phyloP scores from a whole-genome alignment of 2,888 invertebrate genomes.

The Latrodectus elegans region DNA sequence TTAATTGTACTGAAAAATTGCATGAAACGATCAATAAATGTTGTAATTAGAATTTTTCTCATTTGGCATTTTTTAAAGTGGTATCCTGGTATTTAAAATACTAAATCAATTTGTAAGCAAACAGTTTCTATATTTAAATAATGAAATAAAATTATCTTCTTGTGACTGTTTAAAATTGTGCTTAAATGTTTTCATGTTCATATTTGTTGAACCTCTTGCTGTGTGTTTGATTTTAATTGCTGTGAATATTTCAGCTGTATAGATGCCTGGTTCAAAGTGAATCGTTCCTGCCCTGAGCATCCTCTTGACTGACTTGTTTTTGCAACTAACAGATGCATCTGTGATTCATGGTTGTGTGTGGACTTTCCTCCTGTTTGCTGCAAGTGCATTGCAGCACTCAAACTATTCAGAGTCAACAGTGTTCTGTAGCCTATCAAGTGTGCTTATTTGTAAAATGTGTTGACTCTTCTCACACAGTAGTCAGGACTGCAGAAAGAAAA shows the following conservation, averaged over 20 bases:
- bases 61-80: no score
- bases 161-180: no score
- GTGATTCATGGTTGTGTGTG: constrained; percentile 67
- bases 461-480: constrained; percentile 31
- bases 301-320: constrained; percentile 85
- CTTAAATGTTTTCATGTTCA: no score
- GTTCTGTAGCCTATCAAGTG: constrained; percentile 58
- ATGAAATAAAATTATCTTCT: no score
- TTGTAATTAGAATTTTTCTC: no score
- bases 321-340: constrained; percentile 62
- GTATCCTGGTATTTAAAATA: background rate
- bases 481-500: constrained; percentile 2
- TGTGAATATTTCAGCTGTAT: constrained; percentile 85
- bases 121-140: background rate
- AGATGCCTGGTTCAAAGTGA: constrained; percentile 99
- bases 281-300: constrained; percentile 99
- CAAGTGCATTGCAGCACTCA: background rate
- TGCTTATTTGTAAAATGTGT: constrained; percentile 50
- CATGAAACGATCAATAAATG: no score
- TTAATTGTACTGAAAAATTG: no score
- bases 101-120: background rate
- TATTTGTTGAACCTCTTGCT: no score
- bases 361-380: background rate
- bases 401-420: constrained; percentile 32
- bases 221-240: background rate